Base-by-base conservation (phyloP, 2,888 invertebrate genomes). In the Cephus sareptanus region DNA sequence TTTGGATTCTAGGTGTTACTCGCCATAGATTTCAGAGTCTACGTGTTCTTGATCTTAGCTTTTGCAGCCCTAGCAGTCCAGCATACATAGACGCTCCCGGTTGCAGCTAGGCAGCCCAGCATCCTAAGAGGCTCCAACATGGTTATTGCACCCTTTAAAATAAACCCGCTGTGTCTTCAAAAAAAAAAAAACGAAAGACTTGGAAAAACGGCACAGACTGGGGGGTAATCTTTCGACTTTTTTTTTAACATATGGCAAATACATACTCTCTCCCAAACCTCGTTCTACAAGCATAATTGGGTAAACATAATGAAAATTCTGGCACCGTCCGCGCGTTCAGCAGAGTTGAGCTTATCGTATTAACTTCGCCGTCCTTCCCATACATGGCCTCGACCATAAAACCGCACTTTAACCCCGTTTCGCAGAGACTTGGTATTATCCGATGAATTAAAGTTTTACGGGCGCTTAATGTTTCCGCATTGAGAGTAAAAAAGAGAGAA, bases 391-490 rank as follows among this genome's bases (percentile, higher is more conserved):
- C 30, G 71, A 9, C 71, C 71, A 71, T 71, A 71, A 71, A 71
- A 71, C 30, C 71, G 71, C 71, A 33, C 71, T 71, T 71, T 71
- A 71, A 71, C 71, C 71, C 34, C 71, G 71, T 71, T 71, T 34
- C 71, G 34, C 30, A 34, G 71, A 34, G 71, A 34, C 34, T 34
- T 34, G 33, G 71, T 71, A 71, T 71, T 71, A 71, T 71, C 71
- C 71, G 71, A 71, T 71, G 71, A 71, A 71, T 71, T 71, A 71
- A 71, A 71, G 71, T 71, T 71, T 71, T 34, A 34, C 71, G 71
- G 33, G 71, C 30, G 13, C 34, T 71, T 71, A 71, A 30, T 71
- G 30, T 34, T 34, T 34, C 23, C 71, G 71, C 30, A 30, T 71
- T 34, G 12, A 30, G 30, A 15, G 4, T 71, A 34, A 23, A 56